Evolutionary conservation across 2,888 invertebrate species (phyloP).

Genomic region (Tanypteryx hageni): DNA sequence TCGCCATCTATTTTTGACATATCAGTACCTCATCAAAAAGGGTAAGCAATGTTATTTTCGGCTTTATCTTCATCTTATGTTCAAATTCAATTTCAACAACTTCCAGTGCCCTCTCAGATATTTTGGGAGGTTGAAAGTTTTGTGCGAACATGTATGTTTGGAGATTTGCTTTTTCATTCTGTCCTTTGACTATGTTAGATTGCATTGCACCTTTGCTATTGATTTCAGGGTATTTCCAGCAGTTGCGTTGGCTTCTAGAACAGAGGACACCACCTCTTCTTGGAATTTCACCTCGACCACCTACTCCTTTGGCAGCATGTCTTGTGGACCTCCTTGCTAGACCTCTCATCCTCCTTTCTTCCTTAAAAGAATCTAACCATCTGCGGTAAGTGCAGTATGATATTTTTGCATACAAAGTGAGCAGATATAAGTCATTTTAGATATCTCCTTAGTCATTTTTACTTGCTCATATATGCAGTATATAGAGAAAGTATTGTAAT

Average conservation of each 20-base stretch:
- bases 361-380: slow-evolving; percentile 72
- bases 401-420: too few species aligned
- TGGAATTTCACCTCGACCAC: slow-evolving; percentile 82
- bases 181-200: background rate
- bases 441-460: too few species aligned
- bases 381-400: background rate
- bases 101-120: background rate
- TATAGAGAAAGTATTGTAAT: too few species aligned
- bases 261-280: slow-evolving; percentile 83
- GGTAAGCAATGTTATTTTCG: slow-evolving; percentile 73
- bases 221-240: slow-evolving; percentile 83
- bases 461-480: too few species aligned
- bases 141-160: background rate
- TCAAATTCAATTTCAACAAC: too few species aligned
- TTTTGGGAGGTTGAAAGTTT: background rate
- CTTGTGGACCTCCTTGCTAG: slow-evolving; percentile 86
- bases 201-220: background rate
- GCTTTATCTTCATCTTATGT: background rate
- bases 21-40: slow-evolving; percentile 73
- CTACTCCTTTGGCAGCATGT: slow-evolving; percentile 85
- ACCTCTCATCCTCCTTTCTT: slow-evolving; percentile 81
- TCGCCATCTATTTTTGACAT: slow-evolving; percentile 73
- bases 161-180: background rate
- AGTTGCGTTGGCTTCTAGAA: slow-evolving; percentile 84
- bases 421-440: too few species aligned